These are phyloP conservation scores for Gobio gobio DNA, from an alignment of 2,113 vertebrate species.

Conservation along the genomic window DNA sequence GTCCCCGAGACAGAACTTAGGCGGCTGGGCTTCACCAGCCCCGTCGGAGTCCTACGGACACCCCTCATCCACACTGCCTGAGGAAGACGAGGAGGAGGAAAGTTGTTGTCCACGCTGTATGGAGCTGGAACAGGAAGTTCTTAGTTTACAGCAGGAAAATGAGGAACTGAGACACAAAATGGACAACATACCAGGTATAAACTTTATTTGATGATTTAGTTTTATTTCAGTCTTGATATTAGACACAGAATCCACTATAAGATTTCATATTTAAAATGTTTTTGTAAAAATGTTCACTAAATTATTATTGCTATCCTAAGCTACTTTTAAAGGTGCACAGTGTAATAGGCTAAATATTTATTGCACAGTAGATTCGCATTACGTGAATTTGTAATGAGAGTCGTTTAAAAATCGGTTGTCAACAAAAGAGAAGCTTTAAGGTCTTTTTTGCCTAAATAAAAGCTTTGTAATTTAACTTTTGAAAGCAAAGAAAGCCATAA, in stretches of 20 bases:
- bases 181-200: slow-evolving; percentile 91
- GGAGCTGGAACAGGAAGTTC: slow-evolving; percentile 96
- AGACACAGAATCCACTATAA: background rate
- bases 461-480: background rate
- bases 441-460: background rate
- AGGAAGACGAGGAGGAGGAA: slow-evolving; percentile 92
- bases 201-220: background rate
- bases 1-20: slow-evolving; percentile 86
- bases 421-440: background rate
- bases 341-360: background rate
- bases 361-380: background rate
- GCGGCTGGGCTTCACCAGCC: slow-evolving; percentile 94
- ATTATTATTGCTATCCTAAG: background rate
- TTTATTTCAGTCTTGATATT: background rate
- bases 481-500: background rate
- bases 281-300: background rate
- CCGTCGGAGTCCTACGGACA: slow-evolving; percentile 96
- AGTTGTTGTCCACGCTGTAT: slow-evolving; percentile 94
- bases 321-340: background rate
- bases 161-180: slow-evolving; percentile 94
- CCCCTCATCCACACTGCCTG: slow-evolving; percentile 93
- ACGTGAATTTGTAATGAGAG: background rate
- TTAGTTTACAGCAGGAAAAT: slow-evolving; percentile 97
- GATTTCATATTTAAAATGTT: no score
- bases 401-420: background rate